These are phyloP conservation scores for Cavia porcellus DNA, from an alignment of 2,113 vertebrate genomes.

Conservation along the genomic window DNA sequence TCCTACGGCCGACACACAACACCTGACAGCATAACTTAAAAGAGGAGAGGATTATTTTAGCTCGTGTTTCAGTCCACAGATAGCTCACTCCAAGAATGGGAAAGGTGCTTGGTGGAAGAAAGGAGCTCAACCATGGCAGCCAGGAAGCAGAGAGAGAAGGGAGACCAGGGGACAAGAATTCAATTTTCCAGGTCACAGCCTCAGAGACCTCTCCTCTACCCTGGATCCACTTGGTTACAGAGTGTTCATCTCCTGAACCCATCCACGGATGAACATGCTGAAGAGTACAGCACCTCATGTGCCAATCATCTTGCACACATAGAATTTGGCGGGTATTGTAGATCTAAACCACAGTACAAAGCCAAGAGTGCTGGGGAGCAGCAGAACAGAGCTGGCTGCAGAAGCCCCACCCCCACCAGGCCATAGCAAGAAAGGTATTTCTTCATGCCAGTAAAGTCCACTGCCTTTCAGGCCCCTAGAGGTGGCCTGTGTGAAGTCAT, in stretches of 20 bases:
- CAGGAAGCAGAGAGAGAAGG: background rate
- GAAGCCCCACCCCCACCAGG: fast-evolving
- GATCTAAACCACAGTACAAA: background rate
- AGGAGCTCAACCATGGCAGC: background rate
- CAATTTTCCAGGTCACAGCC: background rate
- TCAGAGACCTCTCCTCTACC: background rate
- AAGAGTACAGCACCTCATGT: too few relatives aligned
- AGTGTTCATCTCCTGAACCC: background rate
- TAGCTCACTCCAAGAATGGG: background rate
- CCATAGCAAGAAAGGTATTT: background rate
- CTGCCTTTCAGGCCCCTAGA: background rate
- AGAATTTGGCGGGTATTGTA: background rate
- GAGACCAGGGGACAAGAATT: background rate
- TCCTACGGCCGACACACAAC: background rate
- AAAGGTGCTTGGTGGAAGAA: background rate
- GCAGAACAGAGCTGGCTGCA: too few relatives aligned
- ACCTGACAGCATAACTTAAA: background rate
- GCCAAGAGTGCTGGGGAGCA: background rate
- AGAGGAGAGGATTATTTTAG: background rate
- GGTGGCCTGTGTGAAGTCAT: background rate
- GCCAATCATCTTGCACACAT: background rate
- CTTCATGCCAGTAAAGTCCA: background rate
- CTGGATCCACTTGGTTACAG: background rate
- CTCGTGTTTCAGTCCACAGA: background rate
- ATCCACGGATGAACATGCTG: background rate